Evolutionary conservation across 1,140 invertebrate genomes (phyloP), one percentile per base, ranked within the genome.

Genomic region (Cydia amplana): DNA sequence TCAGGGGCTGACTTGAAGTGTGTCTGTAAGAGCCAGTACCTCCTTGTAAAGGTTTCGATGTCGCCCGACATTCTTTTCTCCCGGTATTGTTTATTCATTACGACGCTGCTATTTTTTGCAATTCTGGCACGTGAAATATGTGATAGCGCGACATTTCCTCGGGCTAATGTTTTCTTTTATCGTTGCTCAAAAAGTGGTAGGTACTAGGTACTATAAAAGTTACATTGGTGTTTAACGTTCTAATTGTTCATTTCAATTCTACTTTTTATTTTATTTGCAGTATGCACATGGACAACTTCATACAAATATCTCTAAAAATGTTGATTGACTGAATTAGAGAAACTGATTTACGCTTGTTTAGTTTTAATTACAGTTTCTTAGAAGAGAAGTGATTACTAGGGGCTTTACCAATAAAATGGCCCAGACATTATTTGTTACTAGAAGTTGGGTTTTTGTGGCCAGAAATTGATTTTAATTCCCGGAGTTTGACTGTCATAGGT

Each of bases 1-100:
- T 60, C 5, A 60, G 10, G 55, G 51, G 5, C 63, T 40, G 64
- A 65, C 43, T 46, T 75, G 60, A 75, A 75, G 74, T 75, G 74
- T 46, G n/a, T 36, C 60, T 63, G n/a, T 64, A 74, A 75, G 40
- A 46, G 55, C 6, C 18, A 32, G 63, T 75, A 23, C 55, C 55
- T 75, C 20, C 40, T 75, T 65, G 63, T 65, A 20, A 65, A 75
- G 74, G 74, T 46, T 75, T 75, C 36, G 65, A 28, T 23, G 74
- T 76, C 77, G 14, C 23, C 67, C 32, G 16, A 55, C 78, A 64
- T 7, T 72, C 32, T 80, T 78, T 76, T 18, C 63, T 75, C 51
- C 28, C 65, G 75, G 65, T 72, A 76, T 64, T 72, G 76, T 80
- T 74, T 78, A 70, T 74, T 78, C 77, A 76, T 77, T 80, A 46